Conservation (phyloP, 2,113 vertebrate genomes). For the Triplophysa tibetana region DNA sequence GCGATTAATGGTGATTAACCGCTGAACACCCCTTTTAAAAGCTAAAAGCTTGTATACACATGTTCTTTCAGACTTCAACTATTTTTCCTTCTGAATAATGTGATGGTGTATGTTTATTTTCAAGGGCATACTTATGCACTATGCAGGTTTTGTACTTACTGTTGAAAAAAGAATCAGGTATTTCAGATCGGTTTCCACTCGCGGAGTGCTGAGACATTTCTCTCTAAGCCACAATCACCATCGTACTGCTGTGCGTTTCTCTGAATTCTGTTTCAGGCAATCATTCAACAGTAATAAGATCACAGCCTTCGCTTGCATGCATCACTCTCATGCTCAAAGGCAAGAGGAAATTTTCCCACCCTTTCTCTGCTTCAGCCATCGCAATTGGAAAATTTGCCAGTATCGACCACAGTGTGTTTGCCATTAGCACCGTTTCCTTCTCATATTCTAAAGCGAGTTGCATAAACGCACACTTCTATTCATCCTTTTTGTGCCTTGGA, state of each 20-base stretch:
- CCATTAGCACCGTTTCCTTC: conserved; percentile 12
- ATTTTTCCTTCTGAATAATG: neutral
- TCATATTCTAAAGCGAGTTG: neutral
- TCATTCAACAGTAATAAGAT: conserved; percentile 56
- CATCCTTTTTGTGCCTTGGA: neutral
- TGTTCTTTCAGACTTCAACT: neutral
- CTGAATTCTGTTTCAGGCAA: conserved; percentile 47
- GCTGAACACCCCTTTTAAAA: too few relatives aligned
- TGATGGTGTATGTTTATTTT: neutral
- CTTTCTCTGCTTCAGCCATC: conserved; percentile 31
- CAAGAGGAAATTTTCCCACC: conserved; percentile 54
- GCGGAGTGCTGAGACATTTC: conserved; percentile 28
- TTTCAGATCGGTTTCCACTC: conserved; percentile 42
- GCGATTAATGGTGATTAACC: too few relatives aligned
- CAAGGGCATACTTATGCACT: neutral
- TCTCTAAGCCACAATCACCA: conserved; percentile 46
- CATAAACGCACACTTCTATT: neutral
- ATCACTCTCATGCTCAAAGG: conserved; percentile 31
- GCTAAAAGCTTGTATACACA: neutral
- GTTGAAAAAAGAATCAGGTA: conserved; percentile 6
- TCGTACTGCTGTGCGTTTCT: conserved; percentile 40
- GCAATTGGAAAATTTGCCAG: conserved; percentile 41
- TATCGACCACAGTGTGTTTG: conserved; percentile 10
- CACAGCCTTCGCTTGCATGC: conserved; percentile 55
- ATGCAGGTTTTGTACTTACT: neutral